Evolutionary conservation across 2,888 invertebrate species (phyloP).

Genomic region (Caenorhabditis sp.): DNA sequence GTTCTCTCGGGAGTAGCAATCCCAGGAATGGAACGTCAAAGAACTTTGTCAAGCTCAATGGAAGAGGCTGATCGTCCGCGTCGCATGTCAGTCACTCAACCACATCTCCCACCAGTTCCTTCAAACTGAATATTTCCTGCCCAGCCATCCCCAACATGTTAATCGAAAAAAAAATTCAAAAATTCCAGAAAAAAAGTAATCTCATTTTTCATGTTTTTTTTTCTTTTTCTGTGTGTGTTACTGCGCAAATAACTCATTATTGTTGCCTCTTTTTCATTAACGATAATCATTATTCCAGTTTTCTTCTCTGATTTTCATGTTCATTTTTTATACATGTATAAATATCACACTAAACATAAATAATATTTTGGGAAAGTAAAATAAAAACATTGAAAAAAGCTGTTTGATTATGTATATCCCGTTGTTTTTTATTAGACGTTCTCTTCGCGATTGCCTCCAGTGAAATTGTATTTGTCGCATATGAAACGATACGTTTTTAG

Average conservation of each 20-base stretch:
- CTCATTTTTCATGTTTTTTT: neutral
- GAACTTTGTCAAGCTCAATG: slow-evolving; percentile 70
- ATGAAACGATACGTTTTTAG: slow-evolving; percentile 51
- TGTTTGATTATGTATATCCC: slow-evolving; percentile 5
- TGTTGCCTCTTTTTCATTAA: no score
- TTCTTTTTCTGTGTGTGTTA: slow-evolving; percentile 1
- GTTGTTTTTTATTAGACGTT: slow-evolving; percentile 34
- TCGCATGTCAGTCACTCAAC: slow-evolving; percentile 63
- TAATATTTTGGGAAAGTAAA: neutral
- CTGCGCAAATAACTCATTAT: neutral
- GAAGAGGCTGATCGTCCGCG: slow-evolving; percentile 71
- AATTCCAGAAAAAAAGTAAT: neutral
- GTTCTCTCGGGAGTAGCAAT: slow-evolving; percentile 69
- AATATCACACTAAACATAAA: neutral
- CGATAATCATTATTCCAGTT: neutral
- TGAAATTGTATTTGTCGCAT: slow-evolving; percentile 57
- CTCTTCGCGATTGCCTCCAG: slow-evolving; percentile 53
- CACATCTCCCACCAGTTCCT: slow-evolving; percentile 47
- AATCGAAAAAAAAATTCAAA: neutral
- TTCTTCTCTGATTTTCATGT: neutral
- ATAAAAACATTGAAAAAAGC: neutral
- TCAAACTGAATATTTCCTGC: slow-evolving; percentile 28
- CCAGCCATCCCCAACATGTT: slow-evolving; percentile 3
- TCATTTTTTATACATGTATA: neutral
- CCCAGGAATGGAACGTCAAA: slow-evolving; percentile 70